Conservation (phyloP, 2,113 vertebrate genomes). For the Strix uralensis region DNA sequence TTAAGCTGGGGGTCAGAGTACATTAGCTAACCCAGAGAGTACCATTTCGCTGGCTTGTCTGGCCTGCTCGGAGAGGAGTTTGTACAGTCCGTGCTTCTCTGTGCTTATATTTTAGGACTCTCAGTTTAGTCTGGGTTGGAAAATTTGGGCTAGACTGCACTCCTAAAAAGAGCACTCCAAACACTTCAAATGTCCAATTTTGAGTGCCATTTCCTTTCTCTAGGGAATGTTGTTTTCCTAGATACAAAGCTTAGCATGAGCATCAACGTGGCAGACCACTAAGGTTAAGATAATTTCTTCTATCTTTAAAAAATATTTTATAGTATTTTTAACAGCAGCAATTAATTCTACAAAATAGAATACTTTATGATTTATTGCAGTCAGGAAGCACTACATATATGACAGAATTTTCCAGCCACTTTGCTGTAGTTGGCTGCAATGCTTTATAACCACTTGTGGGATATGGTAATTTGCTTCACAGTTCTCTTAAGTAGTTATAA, state of each 20-base stretch:
- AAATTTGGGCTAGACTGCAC: neutral
- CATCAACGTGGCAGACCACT: neutral
- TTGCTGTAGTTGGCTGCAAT: neutral
- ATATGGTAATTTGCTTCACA: neutral
- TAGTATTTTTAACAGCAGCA: neutral
- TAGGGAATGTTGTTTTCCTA: neutral
- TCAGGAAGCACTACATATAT: neutral
- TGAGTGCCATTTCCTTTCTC: conserved; percentile 16
- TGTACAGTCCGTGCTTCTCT: neutral
- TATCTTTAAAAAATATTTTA: neutral
- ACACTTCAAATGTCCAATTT: neutral
- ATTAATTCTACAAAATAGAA: neutral
- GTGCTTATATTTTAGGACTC: conserved; percentile 20
- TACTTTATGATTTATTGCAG: neutral
- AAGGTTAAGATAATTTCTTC: neutral
- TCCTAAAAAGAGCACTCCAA: neutral
- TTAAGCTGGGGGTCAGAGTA: neutral
- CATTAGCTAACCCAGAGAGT: neutral
- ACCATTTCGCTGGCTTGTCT: neutral
- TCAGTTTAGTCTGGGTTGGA: conserved; percentile 14
- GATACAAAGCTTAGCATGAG: neutral
- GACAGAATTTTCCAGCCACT: neutral
- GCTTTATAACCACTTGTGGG: neutral
- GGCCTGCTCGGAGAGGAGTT: neutral
- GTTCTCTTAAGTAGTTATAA: neutral